Evolutionary conservation across 2,888 invertebrate species (phyloP), one percentile per base, ranked within the genome.

Genomic region (Campoplex capitator): DNA sequence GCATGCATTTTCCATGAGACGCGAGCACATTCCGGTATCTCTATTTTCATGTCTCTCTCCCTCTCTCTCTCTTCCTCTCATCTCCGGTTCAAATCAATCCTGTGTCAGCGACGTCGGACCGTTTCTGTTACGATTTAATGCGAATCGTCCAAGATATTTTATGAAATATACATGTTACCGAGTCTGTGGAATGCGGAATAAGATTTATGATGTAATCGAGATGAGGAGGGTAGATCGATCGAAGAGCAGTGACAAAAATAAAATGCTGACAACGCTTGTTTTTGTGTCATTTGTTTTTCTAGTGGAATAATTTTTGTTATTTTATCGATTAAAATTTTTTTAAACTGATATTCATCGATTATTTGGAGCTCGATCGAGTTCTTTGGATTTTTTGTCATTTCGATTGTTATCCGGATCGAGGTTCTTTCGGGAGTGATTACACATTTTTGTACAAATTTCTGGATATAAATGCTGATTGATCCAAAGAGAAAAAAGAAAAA

Each of bases 1-100:
- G 54, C 83, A 84, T 87, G 81, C 77, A 84, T 84, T 73, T 77
- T 84, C 78, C 82, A 87, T 84, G 84, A 84, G 77, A 68, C 3
- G 48, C 23, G 23, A 23, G 23, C 23, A 23, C 78, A 84, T 78
- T 75, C 76, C 56, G 48, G 32, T 23, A 23, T 75, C 75, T 68
- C 68, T n/a, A 45, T 28, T 23, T 56, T 8, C 48, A 11, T 48
- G 13, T 42, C 68, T 68, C 7, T 45, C 48, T 28, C n/a, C n/a
- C 32, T 3, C 16, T 28, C 68, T 68, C 7, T 45, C 48, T 28
- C 23, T 23, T 16, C 2, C 16, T 28, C 18, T n/a, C 51, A 28
- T 51, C 54, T 16, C 38, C 38, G 28, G 45, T n/a, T 67, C 32
- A 8, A 16, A 71, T 62, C 51, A 28, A 18, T 18, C 65, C 54